Base-by-base conservation (phyloP, 2,888 invertebrate genomes). In the Tenthredo mesomela region DNA sequence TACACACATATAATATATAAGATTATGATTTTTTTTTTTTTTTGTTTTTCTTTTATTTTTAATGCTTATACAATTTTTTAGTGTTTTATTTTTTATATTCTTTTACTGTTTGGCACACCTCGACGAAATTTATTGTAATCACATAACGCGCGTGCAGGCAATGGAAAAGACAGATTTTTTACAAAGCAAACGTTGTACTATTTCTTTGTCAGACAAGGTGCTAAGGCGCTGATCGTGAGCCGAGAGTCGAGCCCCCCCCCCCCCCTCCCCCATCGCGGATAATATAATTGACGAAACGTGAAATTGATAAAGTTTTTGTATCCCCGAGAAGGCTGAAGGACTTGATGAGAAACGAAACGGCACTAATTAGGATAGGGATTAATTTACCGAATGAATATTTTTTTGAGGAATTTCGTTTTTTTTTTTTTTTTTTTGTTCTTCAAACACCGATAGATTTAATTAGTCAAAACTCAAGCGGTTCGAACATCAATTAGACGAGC, bases 311-410 rank as follows among this genome's bases (percentile, higher is more conserved):
- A 67, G 67, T 73, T 73, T 73, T 73, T 33, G 12, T 43, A 6
- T 43, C 37, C 9, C 40, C 70, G n/a, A 54, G 7, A 54, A 54
- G 54, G 54, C 54, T 54, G 70, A 73, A 73, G 73, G 15, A 73
- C 43, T 73, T 43, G 73, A 73, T 43, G 73, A 43, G 40, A 73
- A 43, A 73, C 73, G 73, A 73, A 73, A 73, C 73, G 40, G 73
- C 73, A 43, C 73, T 73, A 73, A 73, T 43, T 73, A 43, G n/a
- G n/a, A n/a, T 29, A 33, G 18, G 67, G 15, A 33, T 33, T 33
- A 67, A 33, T 67, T 67, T 67, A 67, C 33, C 25, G 67, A 18
- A 67, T 33, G 9, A 67, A 54, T n/a, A 67, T 25, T 67, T 18
- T 18, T 33, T 25, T 10, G 6, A 58, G 21, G 21, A 6, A 67